A percentile compares a stretch with the other conserved stretches of the same genome.
phyloP scores from a whole-genome alignment of 2,113 vertebrate genomes.

The Tachysurus fulvidraco region DNA sequence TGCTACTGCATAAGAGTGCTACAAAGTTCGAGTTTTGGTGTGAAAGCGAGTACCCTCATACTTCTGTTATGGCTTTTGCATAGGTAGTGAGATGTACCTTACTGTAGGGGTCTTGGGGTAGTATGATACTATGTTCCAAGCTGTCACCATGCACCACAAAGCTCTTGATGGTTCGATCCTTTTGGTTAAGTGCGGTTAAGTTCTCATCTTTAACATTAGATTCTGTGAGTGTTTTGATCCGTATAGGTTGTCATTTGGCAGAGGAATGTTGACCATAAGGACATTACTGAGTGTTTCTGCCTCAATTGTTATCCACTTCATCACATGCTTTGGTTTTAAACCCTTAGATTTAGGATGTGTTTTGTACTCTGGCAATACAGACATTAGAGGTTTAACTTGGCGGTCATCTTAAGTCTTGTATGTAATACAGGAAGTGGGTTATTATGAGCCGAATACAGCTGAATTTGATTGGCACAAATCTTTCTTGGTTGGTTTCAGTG shows the following conservation, averaged over 20 bases:
- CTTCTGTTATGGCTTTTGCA: neutral
- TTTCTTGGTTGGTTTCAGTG: too few species aligned
- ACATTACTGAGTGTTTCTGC: neutral
- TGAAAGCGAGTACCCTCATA: conserved; percentile 11
- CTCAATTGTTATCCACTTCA: neutral
- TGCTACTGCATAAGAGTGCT: neutral
- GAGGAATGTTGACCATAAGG: neutral
- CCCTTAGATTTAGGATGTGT: neutral
- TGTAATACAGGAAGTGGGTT: too few species aligned
- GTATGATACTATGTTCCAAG: neutral
- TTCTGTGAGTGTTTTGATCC: too few species aligned
- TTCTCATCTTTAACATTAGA: neutral
- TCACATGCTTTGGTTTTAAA: neutral
- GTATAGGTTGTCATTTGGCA: neutral
- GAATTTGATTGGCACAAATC: too few species aligned
- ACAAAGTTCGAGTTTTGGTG: neutral
- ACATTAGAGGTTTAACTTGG: neutral
- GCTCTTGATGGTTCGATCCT: neutral
- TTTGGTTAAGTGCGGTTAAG: neutral
- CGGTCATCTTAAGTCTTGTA: neutral
- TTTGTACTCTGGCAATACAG: neutral
- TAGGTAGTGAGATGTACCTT: neutral
- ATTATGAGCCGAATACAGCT: too few species aligned
- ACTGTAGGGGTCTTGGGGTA: neutral
- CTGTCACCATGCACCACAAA: conserved; percentile 13